A percentile compares a stretch with the other conserved stretches of the same genome.
These are phyloP conservation scores for Styela clava DNA, from an alignment of 23 tunicate genomes.

Conservation along the genomic window DNA sequence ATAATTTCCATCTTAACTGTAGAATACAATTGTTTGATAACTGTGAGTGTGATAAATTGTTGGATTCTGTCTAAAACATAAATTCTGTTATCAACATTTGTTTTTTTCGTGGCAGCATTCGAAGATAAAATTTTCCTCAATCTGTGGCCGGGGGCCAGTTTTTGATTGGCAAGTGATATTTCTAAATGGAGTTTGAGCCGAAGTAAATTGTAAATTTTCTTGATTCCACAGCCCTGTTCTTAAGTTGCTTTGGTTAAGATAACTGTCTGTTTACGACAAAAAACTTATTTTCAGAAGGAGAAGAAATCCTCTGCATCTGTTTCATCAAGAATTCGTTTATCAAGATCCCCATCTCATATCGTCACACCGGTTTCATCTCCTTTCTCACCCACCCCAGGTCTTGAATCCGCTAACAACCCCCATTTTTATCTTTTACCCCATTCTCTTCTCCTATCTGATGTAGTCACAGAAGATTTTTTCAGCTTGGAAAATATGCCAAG, in stretches of 20 bases:
- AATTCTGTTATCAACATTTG: too few relatives aligned
- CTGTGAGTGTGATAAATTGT: too few relatives aligned
- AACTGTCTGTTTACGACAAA: not conserved
- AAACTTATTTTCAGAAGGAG: not conserved
- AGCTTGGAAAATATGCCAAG: conserved; percentile 26
- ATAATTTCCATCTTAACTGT: too few relatives aligned
- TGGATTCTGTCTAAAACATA: too few relatives aligned
- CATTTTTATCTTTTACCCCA: conserved; percentile 25
- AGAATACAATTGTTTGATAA: too few relatives aligned
- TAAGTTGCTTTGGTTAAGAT: not conserved
- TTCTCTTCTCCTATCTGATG: conserved; percentile 40
- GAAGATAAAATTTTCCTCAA: too few relatives aligned
- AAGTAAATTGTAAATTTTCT: too few relatives aligned
- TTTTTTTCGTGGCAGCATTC: too few relatives aligned
- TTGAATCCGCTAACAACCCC: not conserved
- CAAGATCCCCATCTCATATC: not conserved
- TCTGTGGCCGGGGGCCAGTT: too few relatives aligned
- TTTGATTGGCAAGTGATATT: too few relatives aligned
- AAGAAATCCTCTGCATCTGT: conserved; percentile 8
- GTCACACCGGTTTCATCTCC: conserved; percentile 3
- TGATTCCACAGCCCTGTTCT: too few relatives aligned
- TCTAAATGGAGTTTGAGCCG: too few relatives aligned
- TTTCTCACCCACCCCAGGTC: not conserved
- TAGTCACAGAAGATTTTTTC: conserved; percentile 58
- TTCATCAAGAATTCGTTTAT: conserved; percentile 7